Evolutionary conservation across 1,140 invertebrate genomes (phyloP), one percentile per base, ranked within the genome.

Genomic region (Eumaeus atala): DNA sequence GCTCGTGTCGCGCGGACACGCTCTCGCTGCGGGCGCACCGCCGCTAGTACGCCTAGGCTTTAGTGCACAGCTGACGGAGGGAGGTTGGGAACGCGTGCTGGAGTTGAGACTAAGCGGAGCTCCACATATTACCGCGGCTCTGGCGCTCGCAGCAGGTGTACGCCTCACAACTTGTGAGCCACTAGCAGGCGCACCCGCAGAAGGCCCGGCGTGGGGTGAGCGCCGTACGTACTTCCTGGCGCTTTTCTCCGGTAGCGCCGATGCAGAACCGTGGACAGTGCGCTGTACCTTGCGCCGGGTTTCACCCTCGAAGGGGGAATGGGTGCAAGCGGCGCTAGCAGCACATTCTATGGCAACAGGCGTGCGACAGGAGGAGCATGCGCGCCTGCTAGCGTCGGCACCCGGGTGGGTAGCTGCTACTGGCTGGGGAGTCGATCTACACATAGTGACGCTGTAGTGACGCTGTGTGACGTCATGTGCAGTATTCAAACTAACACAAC

Each of bases 1-100:
- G 50, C 77, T 89, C 56, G 81, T 89, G 51, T 74, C 79, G 70
- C 84, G 82, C 62, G 89, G 88, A 5, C 85, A 86, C 72, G 35
- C 80, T 38, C 74, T 77, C 14, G 38, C 70, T 78, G 17, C 74
- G 64, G 17, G 58, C 67, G 18, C 38, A n/a, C 40, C 58, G 37
- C 66, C 66, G n/a, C 44, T 8, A 5, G 9, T 42, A 16, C 49
- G 37, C 1, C 56, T 59, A 14, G 8, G 12, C 37, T 52, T 35
- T 18, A 37, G 16, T 18, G 44, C 56, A 16, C 18, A 3, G 36
- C 58, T 55, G 36, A 40, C 0, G 49, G 37, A 9, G 10, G 36
- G 16, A n/a, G 12, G 18, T 40, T 18, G 16, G 37, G 40, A 35
- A 38, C 12, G 35, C 47, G 42, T 51, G 28, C 3, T 51, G 52